Conservation (phyloP, 1,140 invertebrate genomes). For the Heliothis subflexa region DNA sequence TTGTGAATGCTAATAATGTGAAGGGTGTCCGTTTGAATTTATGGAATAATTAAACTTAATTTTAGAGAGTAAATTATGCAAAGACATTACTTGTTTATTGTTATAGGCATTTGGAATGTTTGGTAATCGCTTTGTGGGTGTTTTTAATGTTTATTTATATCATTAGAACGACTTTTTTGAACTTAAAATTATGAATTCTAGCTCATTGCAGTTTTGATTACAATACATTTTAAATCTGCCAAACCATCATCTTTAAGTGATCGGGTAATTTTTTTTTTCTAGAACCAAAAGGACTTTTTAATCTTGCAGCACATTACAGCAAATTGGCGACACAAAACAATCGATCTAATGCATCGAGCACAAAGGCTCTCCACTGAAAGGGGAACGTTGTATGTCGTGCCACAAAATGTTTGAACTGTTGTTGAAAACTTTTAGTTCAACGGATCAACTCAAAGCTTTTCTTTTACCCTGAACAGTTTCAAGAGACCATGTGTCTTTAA, state of each 20-base stretch:
- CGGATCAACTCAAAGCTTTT: constrained; percentile 71
- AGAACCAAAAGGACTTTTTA: neutral
- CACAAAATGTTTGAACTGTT: constrained; percentile 83
- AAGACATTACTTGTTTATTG: constrained; percentile 62
- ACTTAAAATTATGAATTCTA: neutral
- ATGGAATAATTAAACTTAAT: constrained; percentile 84
- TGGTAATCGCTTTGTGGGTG: constrained; percentile 50
- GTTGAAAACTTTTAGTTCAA: constrained; percentile 82
- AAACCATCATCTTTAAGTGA: no score
- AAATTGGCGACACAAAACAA: constrained; percentile 56
- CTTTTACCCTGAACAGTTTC: constrained; percentile 63
- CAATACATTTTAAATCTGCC: no score
- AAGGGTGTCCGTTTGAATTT: constrained; percentile 79
- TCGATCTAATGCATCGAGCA: constrained; percentile 61
- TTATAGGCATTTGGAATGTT: constrained; percentile 59
- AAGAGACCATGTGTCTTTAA: constrained; percentile 65
- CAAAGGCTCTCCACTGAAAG: constrained; percentile 71
- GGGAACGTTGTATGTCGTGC: constrained; percentile 77
- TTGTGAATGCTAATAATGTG: constrained; percentile 83
- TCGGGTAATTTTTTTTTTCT: no score
- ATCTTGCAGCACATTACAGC: constrained; percentile 50
- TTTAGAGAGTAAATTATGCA: constrained; percentile 74
- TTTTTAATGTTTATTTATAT: constrained; percentile 14
- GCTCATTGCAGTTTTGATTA: no score
- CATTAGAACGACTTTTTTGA: neutral